Conservation (phyloP, 2,888 invertebrate species). For the Oscheius onirici region DNA sequence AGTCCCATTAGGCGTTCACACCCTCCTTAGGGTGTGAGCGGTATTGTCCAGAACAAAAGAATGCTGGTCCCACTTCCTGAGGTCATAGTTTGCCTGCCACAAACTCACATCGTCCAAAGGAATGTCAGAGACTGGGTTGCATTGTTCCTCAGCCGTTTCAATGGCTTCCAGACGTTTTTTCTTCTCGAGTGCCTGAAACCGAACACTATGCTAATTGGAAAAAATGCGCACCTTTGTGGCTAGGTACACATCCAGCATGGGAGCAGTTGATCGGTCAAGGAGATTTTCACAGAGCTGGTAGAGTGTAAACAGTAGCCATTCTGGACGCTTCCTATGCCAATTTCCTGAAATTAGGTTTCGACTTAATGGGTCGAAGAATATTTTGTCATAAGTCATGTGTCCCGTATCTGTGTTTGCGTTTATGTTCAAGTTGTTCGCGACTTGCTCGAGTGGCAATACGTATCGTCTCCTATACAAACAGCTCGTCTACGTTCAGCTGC, state of each 20-base stretch:
- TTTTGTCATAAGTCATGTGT: background rate
- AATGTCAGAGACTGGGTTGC: conserved; percentile 76
- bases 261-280: conserved; percentile 73
- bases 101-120: conserved; percentile 74
- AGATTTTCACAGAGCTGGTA: conserved; percentile 75
- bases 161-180: conserved; percentile 41
- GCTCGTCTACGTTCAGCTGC: conserved; percentile 11
- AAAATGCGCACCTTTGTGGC: conserved; percentile 71
- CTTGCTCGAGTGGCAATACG: conserved; percentile 29
- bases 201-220: conserved; percentile 33
- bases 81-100: background rate
- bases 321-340: conserved; percentile 76
- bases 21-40: conserved; percentile 3
- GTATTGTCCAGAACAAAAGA: background rate
- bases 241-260: conserved; percentile 76
- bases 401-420: conserved; percentile 14
- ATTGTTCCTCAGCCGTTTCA: conserved; percentile 73
- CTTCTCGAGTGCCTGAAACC: conserved; percentile 72
- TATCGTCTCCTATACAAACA: conserved; percentile 30
- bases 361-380: background rate
- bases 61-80: conserved; percentile 7
- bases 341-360: conserved; percentile 71
- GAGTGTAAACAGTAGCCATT: conserved; percentile 76
- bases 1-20: conserved; percentile 11
- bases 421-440: conserved; percentile 30